A percentile compares a stretch with the other conserved stretches of the same genome.
phyloP scores from a whole-genome alignment of 2,888 invertebrate genomes.

The Mythimna vitellina region DNA sequence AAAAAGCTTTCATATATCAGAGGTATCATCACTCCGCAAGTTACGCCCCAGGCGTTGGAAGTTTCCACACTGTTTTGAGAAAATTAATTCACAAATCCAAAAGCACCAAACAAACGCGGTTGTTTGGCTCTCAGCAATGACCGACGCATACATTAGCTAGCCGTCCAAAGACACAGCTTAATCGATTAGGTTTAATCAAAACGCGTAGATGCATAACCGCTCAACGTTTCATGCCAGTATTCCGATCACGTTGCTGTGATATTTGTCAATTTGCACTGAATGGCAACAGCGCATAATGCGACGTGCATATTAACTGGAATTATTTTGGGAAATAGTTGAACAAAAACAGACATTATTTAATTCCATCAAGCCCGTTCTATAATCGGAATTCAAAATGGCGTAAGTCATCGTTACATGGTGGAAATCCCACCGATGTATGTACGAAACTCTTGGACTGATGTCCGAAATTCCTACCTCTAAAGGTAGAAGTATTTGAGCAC shows the following conservation, averaged over 20 bases:
- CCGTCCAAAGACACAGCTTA: slow-evolving; percentile 19
- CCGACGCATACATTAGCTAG: slow-evolving; percentile 10
- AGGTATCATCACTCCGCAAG: no score
- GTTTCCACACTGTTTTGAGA: no score
- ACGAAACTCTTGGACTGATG: no score
- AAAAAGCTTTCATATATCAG: no score
- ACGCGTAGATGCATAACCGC: slow-evolving; percentile 21
- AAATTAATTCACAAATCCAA: neutral
- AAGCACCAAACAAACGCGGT: neutral
- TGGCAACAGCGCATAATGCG: slow-evolving; percentile 30
- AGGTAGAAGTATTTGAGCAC: no score
- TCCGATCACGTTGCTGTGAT: slow-evolving; percentile 40
- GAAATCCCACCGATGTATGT: no score
- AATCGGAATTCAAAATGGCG: no score
- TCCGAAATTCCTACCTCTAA: no score
- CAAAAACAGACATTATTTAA: neutral
- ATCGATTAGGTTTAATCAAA: slow-evolving; percentile 53
- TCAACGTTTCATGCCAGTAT: slow-evolving; percentile 37
- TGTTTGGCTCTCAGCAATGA: neutral
- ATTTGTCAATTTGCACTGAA: slow-evolving; percentile 46
- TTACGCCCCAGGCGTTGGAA: no score
- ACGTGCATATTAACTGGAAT: slow-evolving; percentile 6
- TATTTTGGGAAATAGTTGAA: slow-evolving; percentile 6
- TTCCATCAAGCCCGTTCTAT: neutral
- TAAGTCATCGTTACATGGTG: no score